Conservation (phyloP, 2,797 vertebrate genomes). For the Danio albolineatus region DNA sequence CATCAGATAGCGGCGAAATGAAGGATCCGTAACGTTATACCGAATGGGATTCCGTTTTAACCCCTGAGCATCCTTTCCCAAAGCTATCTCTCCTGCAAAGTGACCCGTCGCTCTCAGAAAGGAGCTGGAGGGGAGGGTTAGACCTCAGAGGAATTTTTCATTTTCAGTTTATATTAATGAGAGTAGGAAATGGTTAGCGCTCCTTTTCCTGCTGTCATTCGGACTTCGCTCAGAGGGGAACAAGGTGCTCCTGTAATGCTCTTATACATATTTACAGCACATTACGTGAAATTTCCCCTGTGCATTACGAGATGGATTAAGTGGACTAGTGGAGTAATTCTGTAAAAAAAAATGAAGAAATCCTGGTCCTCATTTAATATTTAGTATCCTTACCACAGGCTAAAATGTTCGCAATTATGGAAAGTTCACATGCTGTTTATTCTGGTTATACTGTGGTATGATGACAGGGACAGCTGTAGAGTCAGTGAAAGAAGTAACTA, state of each 20-base stretch:
- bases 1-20: conserved; percentile 74
- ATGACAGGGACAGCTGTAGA: conserved; percentile 11
- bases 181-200: conserved; percentile 67
- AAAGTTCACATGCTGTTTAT: conserved; percentile 31
- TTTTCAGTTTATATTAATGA: conserved; percentile 75
- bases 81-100: conserved; percentile 45
- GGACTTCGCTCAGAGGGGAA: conserved; percentile 61
- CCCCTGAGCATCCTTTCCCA: conserved; percentile 43
- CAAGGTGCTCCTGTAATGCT: conserved; percentile 54
- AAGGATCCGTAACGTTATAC: conserved; percentile 66
- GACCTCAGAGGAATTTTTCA: conserved; percentile 62
- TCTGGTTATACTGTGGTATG: conserved; percentile 14
- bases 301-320: conserved; percentile 60
- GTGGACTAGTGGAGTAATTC: conserved; percentile 59
- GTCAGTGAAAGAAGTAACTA: not conserved
- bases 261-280: conserved; percentile 66
- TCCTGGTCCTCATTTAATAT: conserved; percentile 27
- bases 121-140: conserved; percentile 24
- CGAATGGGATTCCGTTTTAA: conserved; percentile 60
- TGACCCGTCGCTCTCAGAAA: conserved; percentile 21
- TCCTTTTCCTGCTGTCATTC: conserved; percentile 38
- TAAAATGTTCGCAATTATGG: conserved; percentile 42
- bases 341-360: conserved; percentile 23
- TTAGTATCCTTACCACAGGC: conserved; percentile 44
- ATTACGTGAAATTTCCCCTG: conserved; percentile 64